A percentile compares a stretch with the other conserved stretches of the same genome.
These are phyloP conservation scores for Hydrocynus forskahlii DNA, from an alignment of 2,797 vertebrate genomes.

Conservation along the genomic window DNA sequence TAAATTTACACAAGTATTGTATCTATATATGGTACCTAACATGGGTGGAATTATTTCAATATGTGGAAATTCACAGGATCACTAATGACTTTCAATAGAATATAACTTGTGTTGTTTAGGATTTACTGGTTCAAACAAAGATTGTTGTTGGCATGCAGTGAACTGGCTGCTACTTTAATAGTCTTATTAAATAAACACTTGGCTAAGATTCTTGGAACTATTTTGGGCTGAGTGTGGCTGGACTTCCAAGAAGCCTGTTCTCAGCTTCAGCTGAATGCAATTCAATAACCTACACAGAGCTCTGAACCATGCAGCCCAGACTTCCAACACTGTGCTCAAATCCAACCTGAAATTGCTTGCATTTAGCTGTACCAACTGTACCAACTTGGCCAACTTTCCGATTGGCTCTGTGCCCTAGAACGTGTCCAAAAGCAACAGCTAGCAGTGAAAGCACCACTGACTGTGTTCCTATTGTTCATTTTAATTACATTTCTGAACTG, in stretches of 20 bases:
- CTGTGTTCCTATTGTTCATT: background rate
- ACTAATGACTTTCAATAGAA: no score
- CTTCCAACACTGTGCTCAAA: background rate
- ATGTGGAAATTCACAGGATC: no score
- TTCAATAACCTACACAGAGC: no score
- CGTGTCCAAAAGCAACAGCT: background rate
- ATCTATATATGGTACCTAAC: no score
- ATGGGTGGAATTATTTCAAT: no score
- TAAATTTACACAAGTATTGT: no score
- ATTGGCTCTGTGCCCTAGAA: background rate
- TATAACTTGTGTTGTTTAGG: no score
- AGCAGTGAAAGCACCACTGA: background rate
- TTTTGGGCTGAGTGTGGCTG: no score
- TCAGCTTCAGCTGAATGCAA: no score
- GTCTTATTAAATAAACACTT: background rate
- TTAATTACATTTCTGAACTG: background rate
- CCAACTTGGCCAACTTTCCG: background rate
- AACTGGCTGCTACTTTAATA: background rate
- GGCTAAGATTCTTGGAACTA: background rate
- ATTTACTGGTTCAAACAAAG: no score
- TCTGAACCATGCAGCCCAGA: background rate
- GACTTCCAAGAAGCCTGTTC: no score
- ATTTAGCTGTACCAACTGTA: background rate
- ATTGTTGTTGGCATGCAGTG: background rate
- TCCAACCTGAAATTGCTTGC: background rate